These are phyloP conservation scores for Brassicogethes aeneus DNA, from an alignment of 2,888 invertebrate species.

Conservation along the genomic window DNA sequence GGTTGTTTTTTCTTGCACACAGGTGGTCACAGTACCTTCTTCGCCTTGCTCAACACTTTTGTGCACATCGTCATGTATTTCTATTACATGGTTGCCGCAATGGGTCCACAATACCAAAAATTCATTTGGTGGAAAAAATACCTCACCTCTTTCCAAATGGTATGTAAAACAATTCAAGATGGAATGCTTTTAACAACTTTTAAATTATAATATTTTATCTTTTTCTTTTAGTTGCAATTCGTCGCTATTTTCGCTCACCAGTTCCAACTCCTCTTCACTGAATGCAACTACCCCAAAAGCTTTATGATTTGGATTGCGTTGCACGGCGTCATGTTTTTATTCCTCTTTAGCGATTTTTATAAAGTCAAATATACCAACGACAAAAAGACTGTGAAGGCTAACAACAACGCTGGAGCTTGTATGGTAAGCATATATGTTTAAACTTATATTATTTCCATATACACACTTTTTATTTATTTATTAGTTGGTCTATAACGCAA, in stretches of 20 bases:
- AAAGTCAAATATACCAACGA: constrained; percentile 62
- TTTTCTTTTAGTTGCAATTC: constrained; percentile 70
- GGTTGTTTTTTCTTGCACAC: constrained; percentile 26
- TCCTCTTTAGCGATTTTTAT: constrained; percentile 93
- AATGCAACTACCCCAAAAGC: constrained; percentile 84
- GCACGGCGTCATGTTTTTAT: constrained; percentile 88
- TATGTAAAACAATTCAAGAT: no score
- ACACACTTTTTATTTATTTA: constrained; percentile 3
- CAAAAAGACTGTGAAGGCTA: constrained; percentile 30
- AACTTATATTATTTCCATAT: no score
- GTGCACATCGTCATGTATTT: constrained; percentile 97
- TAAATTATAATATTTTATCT: no score
- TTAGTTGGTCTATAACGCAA: no score
- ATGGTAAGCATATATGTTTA: constrained; percentile 63
- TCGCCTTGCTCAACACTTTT: constrained; percentile 86
- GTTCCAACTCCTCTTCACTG: constrained; percentile 80
- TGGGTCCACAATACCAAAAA: constrained; percentile 88
- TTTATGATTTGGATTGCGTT: constrained; percentile 93
- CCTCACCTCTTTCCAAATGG: constrained; percentile 92
- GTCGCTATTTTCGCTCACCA: constrained; percentile 86
- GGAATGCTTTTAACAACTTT: no score
- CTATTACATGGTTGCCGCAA: constrained; percentile 91
- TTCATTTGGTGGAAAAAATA: constrained; percentile 98
- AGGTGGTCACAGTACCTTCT: constrained; percentile 97
- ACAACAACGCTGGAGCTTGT: constrained; percentile 46